Evolutionary conservation across 2,888 invertebrate species (phyloP).

Genomic region (Tupiocoris notatus): DNA sequence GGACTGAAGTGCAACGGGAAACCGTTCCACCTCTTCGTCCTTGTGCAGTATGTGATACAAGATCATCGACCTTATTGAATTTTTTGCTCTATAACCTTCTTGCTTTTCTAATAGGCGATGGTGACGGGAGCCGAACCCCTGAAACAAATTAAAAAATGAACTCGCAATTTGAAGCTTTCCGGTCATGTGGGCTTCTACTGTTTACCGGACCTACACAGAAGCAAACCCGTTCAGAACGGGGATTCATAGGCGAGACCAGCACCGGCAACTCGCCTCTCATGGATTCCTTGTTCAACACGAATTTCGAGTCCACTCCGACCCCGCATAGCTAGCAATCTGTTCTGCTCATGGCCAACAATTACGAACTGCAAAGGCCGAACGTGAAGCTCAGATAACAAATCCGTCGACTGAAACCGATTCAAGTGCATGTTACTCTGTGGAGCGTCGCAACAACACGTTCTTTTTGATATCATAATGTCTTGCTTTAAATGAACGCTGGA

Average conservation of each 20-base stretch:
- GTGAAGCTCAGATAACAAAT: conserved; percentile 82
- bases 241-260: conserved; percentile 98
- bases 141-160: conserved; percentile 51
- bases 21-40: too few relatives aligned
- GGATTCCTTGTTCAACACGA: conserved; percentile 98
- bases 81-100: background rate
- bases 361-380: conserved; percentile 89
- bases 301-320: conserved; percentile 91
- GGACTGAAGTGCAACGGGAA: too few relatives aligned
- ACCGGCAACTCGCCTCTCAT: conserved; percentile 97
- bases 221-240: conserved; percentile 95
- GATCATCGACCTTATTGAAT: too few relatives aligned
- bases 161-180: conserved; percentile 78
- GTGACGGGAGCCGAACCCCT: background rate
- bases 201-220: conserved; percentile 96
- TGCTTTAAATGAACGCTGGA: too few relatives aligned
- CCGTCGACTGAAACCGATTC: too few relatives aligned
- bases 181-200: conserved; percentile 99
- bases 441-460: too few relatives aligned
- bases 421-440: too few relatives aligned
- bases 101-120: background rate
- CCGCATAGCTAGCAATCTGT: conserved; percentile 95
- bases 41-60: background rate
- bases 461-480: too few relatives aligned
- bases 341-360: conserved; percentile 94